phyloP scores from a whole-genome alignment of 1,140 invertebrate species.

The Ceratoteleas bidentatus region DNA sequence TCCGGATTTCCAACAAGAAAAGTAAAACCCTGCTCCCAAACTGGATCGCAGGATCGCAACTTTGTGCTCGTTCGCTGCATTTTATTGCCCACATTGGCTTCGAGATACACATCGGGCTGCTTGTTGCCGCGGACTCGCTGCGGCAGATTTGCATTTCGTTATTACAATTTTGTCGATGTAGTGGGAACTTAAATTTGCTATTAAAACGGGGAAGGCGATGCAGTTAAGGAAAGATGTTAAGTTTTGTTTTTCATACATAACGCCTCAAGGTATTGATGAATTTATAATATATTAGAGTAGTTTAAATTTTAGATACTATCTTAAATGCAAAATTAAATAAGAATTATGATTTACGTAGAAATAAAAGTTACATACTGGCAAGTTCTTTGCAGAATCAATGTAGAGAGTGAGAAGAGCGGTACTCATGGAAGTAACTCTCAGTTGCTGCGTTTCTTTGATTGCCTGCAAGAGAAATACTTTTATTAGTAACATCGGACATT shows the following conservation, averaged over 20 bases:
- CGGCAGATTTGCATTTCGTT: conserved; percentile 52
- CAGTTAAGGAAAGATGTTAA: conserved; percentile 7
- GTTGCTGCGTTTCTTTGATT: conserved; percentile 87
- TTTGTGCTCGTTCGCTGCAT: conserved; percentile 86
- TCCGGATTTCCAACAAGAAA: conserved; percentile 95
- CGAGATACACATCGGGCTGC: conserved; percentile 90
- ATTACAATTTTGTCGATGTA: neutral
- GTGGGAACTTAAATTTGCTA: neutral
- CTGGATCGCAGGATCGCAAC: conserved; percentile 87
- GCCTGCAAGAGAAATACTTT: conserved; percentile 81
- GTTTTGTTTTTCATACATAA: no score
- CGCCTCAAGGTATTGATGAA: no score
- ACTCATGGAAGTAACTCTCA: conserved; percentile 88
- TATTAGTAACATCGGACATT: conserved; percentile 1
- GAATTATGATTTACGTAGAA: no score
- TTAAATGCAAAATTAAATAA: no score
- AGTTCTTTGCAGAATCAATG: conserved; percentile 93
- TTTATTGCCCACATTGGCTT: conserved; percentile 86
- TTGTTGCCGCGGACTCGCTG: conserved; percentile 84
- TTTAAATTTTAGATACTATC: no score
- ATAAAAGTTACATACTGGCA: conserved; percentile 87
- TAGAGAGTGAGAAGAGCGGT: conserved; percentile 91
- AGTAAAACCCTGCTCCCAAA: conserved; percentile 92
- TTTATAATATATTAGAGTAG: no score
- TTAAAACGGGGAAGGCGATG: neutral